phyloP scores from a whole-genome alignment of 2,113 vertebrate species.

The Silurus meridionalis region DNA sequence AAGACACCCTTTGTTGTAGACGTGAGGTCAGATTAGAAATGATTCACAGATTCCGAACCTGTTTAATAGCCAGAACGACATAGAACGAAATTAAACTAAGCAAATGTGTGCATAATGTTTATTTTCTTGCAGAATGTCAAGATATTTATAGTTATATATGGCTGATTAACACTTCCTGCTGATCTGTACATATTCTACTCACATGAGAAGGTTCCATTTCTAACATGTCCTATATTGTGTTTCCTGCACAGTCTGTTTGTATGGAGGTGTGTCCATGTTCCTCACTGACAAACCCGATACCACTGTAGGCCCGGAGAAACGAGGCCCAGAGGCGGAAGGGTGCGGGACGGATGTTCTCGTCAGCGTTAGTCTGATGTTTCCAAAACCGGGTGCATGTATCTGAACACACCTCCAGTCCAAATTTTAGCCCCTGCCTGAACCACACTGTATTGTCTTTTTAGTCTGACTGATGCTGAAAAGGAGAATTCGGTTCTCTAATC shows the following conservation, averaged over 20 bases:
- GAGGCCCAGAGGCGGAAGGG: constrained; percentile 45
- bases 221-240: not conserved
- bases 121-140: not conserved
- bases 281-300: constrained; percentile 77
- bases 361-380: constrained; percentile 59
- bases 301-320: constrained; percentile 10
- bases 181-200: not conserved
- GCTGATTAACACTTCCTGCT: not conserved
- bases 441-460: constrained; percentile 12
- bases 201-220: not conserved
- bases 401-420: constrained; percentile 55
- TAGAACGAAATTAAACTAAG: not conserved
- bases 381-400: constrained; percentile 64
- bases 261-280: constrained; percentile 91
- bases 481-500: not conserved
- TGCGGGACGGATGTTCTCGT: constrained; percentile 48
- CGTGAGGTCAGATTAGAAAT: not conserved
- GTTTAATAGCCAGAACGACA: not conserved
- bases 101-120: not conserved
- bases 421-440: constrained; percentile 47
- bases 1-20: not conserved
- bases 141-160: not conserved
- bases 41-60: not conserved
- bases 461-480: constrained; percentile 18
- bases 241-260: constrained; percentile 84